Conservation (phyloP, 2,113 vertebrate species). For the Otis tarda region DNA sequence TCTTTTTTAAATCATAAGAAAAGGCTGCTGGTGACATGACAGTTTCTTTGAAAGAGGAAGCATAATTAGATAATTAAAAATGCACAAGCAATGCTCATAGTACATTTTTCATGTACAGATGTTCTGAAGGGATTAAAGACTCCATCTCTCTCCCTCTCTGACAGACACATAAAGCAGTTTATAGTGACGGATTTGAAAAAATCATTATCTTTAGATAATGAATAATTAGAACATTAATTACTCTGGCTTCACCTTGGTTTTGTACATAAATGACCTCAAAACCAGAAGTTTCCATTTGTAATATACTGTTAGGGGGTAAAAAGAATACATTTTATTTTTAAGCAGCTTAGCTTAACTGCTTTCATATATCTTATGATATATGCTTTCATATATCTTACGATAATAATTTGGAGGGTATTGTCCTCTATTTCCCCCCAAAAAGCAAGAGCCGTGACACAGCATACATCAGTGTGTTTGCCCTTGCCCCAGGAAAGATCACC, state of each 20-base stretch:
- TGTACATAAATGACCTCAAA: conserved; percentile 2
- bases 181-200: conserved; percentile 23
- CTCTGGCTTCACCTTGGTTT: conserved; percentile 38
- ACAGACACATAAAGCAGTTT: conserved; percentile 42
- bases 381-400: not conserved
- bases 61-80: conserved; percentile 46
- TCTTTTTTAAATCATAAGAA: not conserved
- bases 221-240: conserved; percentile 49
- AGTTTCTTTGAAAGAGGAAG: conserved; percentile 61
- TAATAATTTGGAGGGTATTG: not conserved
- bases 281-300: not conserved
- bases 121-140: conserved; percentile 51
- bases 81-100: not conserved
- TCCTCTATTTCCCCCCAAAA: not conserved
- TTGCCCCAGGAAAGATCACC: not conserved
- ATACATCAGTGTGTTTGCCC: not conserved
- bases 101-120: conserved; percentile 48
- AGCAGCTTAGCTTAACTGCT: not conserved
- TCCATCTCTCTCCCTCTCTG: not conserved
- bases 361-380: not conserved
- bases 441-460: not conserved
- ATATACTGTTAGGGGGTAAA: not conserved
- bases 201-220: conserved; percentile 33
- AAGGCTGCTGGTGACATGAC: not conserved
- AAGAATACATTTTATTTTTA: not conserved